These are phyloP conservation scores for Pocillopora meandrina DNA, from an alignment of 92 coral and sea anemone species.

Conservation along the genomic window DNA sequence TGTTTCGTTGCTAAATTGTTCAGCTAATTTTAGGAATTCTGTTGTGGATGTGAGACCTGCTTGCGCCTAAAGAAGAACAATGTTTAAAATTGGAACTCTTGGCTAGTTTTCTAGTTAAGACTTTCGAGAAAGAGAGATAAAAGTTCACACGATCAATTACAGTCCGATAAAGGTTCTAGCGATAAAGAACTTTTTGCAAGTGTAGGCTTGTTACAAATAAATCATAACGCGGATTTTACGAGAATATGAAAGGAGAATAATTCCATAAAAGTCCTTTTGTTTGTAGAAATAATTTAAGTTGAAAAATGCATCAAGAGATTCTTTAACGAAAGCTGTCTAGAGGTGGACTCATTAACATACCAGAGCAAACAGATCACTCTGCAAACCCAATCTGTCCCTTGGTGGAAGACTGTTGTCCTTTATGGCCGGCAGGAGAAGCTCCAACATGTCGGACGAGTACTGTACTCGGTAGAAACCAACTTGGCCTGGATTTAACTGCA, in stretches of 20 bases:
- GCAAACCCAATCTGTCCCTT: conserved; percentile 89
- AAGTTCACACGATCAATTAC: no score
- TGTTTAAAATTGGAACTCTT: neutral
- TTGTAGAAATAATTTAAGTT: no score
- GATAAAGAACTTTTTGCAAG: no score
- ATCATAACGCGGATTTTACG: no score
- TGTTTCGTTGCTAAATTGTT: conserved; percentile 76
- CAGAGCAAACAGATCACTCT: conserved; percentile 93
- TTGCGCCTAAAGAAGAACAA: conserved; percentile 58
- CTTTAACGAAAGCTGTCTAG: neutral
- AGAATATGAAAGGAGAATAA: no score
- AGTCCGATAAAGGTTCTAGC: no score
- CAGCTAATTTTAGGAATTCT: conserved; percentile 83
- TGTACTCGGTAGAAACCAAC: conserved; percentile 94
- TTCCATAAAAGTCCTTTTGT: no score
- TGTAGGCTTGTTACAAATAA: no score
- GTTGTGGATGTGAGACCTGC: conserved; percentile 86
- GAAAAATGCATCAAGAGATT: neutral
- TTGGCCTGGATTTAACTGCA: conserved; percentile 93
- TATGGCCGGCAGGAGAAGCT: conserved; percentile 86
- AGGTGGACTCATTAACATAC: conserved; percentile 27
- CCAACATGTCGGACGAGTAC: conserved; percentile 82
- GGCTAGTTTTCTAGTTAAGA: no score
- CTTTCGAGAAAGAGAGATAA: no score
- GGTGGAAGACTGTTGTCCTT: conserved; percentile 80